These are phyloP conservation scores for Cecidostiba fungosa DNA, from an alignment of 2,888 invertebrate genomes.

Conservation along the genomic window DNA sequence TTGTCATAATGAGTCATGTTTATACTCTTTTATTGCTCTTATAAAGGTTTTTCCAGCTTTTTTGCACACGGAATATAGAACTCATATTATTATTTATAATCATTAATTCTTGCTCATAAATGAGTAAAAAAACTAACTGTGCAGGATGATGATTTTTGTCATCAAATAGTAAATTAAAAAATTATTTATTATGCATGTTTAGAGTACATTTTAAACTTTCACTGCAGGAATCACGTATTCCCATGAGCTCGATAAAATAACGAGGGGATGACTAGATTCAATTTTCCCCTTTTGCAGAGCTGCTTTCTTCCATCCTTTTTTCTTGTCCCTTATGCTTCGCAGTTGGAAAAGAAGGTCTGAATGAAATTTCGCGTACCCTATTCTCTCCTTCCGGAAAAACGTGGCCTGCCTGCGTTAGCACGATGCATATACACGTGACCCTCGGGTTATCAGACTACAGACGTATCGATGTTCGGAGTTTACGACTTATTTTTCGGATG, in stretches of 20 bases:
- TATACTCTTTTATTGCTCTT: background rate
- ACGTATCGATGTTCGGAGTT: background rate
- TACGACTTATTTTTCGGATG: background rate
- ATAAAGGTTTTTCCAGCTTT: background rate
- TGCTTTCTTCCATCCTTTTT: background rate
- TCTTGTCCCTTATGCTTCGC: background rate
- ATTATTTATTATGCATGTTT: no score
- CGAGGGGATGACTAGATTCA: conserved; percentile 67
- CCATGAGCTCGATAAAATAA: conserved; percentile 65
- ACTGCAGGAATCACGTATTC: conserved; percentile 57
- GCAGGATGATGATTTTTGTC: no score
- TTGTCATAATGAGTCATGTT: no score
- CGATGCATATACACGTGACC: background rate
- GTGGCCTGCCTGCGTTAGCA: conserved; percentile 12
- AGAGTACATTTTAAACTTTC: no score
- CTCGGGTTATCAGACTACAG: background rate
- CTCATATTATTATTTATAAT: background rate
- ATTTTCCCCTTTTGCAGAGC: conserved; percentile 51
- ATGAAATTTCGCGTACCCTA: conserved; percentile 29
- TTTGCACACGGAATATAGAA: background rate
- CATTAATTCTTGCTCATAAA: no score
- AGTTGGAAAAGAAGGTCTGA: background rate
- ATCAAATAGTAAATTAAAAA: no score
- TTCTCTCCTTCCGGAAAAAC: background rate
- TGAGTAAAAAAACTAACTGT: background rate